Evolutionary conservation across 1,140 invertebrate genomes (phyloP).

Genomic region (Drosophila ohnishii): DNA sequence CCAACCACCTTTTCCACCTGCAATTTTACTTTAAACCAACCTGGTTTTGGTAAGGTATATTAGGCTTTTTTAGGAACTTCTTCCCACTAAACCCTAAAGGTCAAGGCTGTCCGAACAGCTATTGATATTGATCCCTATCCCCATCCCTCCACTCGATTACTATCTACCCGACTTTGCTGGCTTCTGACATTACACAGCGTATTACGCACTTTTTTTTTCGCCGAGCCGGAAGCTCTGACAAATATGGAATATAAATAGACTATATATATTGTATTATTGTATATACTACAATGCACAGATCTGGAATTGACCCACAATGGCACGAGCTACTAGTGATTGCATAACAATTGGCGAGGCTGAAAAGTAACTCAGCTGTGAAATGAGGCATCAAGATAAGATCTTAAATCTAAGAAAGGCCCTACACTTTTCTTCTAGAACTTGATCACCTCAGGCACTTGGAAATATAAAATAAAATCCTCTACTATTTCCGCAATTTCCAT

Average conservation of each 20-base stretch:
- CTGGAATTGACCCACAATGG: slow-evolving; percentile 42
- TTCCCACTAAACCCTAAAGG: background rate
- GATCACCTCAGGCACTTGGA: background rate
- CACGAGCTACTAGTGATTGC: slow-evolving; percentile 23
- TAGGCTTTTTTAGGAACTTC: background rate
- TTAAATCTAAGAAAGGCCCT: background rate
- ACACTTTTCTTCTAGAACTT: background rate
- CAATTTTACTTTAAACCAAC: background rate
- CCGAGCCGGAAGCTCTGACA: slow-evolving; percentile 32
- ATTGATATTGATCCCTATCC: background rate
- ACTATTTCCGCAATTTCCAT: background rate
- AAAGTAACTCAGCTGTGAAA: background rate
- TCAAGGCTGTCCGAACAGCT: background rate
- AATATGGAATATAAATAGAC: slow-evolving; percentile 29
- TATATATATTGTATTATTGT: background rate
- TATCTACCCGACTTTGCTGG: background rate
- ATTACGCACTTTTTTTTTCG: slow-evolving; percentile 18
- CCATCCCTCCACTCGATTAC: background rate
- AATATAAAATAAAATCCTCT: background rate
- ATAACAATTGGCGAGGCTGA: slow-evolving; percentile 30
- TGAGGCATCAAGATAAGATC: background rate
- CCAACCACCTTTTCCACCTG: background rate
- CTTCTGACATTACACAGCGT: background rate
- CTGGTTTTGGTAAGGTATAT: background rate
- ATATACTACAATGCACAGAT: background rate